These are phyloP conservation scores for Microctonus aethiopoides DNA, from an alignment of 2,888 invertebrate genomes.

Conservation along the genomic window DNA sequence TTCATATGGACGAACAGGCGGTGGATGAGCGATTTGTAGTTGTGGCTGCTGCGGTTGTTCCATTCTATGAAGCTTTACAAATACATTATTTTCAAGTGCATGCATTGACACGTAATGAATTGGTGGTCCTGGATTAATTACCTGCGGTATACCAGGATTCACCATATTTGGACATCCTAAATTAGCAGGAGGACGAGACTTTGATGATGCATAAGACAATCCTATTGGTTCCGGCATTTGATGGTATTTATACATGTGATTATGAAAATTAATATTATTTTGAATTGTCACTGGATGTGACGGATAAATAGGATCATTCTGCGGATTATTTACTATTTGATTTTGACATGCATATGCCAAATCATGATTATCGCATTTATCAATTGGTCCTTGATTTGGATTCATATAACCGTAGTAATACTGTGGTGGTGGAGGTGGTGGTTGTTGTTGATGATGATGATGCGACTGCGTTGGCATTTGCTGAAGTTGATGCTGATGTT, in stretches of 20 bases:
- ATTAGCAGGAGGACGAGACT: conserved; percentile 48
- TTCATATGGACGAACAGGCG: conserved; percentile 4
- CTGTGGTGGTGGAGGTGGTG: conserved; percentile 35
- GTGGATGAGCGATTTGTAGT: conserved; percentile 11
- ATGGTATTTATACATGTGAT: conserved; percentile 51
- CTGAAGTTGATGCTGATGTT: conserved; percentile 29
- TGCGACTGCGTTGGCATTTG: conserved; percentile 35
- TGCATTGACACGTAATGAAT: conserved; percentile 42
- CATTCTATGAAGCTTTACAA: conserved; percentile 29
- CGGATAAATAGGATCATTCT: conserved; percentile 51
- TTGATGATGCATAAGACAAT: conserved; percentile 49
- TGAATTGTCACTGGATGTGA: conserved; percentile 43
- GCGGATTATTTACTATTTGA: conserved; percentile 42
- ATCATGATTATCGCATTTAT: conserved; percentile 43
- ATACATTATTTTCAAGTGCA: conserved; percentile 26
- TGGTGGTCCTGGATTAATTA: conserved; percentile 45
- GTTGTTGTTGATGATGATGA: conserved; percentile 32
- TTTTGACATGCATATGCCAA: conserved; percentile 46
- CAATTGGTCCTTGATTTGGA: conserved; percentile 42
- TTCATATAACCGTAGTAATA: conserved; percentile 45
- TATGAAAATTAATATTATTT: conserved; percentile 46
- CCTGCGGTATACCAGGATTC: conserved; percentile 8
- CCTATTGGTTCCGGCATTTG: conserved; percentile 53
- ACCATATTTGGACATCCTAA: conserved; percentile 36
- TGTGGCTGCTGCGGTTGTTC: conserved; percentile 28